These are phyloP conservation scores for Parelbella ahira DNA, from an alignment of 2,888 invertebrate genomes.

Conservation along the genomic window DNA sequence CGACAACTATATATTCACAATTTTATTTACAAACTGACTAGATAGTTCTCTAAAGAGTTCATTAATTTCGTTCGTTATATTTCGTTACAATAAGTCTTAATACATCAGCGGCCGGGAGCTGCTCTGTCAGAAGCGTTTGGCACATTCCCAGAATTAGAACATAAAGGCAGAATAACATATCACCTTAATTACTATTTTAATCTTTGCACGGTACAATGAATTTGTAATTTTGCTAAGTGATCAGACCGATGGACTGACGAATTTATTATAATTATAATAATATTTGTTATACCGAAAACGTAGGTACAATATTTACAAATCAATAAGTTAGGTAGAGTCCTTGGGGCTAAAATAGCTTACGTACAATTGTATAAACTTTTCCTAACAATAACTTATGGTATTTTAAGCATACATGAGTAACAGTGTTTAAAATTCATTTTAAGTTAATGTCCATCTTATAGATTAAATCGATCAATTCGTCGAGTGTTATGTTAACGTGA, in stretches of 20 bases:
- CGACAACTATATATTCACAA: constrained; percentile 76
- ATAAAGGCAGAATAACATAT: constrained; percentile 50
- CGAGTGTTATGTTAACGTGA: constrained; percentile 62
- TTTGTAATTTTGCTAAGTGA: constrained; percentile 36
- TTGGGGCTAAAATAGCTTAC: constrained; percentile 68
- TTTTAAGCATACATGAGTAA: constrained; percentile 74
- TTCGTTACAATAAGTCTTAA: constrained; percentile 59
- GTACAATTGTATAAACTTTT: constrained; percentile 70
- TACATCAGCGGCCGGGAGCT: constrained; percentile 58
- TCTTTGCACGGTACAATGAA: constrained; percentile 42
- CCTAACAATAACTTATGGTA: constrained; percentile 67
- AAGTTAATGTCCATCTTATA: constrained; percentile 64
- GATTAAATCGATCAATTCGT: constrained; percentile 57
- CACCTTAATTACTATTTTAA: constrained; percentile 47
- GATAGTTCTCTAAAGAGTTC: constrained; percentile 68
- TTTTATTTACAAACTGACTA: constrained; percentile 79
- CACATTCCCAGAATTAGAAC: constrained; percentile 71
- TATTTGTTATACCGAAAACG: constrained; percentile 48
- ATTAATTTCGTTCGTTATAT: constrained; percentile 57
- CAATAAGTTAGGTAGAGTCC: constrained; percentile 42
- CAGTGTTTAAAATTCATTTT: constrained; percentile 77
- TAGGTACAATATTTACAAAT: constrained; percentile 60
- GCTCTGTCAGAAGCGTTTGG: constrained; percentile 69
- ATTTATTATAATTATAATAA: constrained; percentile 41
- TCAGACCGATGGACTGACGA: constrained; percentile 30